Base-by-base conservation (phyloP, 64 coral and sea anemone species). In the Anthopleura sola region DNA sequence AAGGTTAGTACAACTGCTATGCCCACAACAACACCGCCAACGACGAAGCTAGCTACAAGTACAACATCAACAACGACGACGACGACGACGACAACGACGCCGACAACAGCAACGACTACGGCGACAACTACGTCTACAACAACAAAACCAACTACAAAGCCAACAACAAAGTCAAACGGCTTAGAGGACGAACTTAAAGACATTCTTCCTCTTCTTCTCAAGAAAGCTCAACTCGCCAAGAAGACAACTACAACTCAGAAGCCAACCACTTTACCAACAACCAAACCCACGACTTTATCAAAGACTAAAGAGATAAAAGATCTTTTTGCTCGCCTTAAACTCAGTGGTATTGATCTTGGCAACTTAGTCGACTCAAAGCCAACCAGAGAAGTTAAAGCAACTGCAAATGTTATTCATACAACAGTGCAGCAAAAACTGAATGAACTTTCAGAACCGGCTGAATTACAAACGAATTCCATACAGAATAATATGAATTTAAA, bases 131-230 rank as follows among this genome's bases (percentile, higher is more conserved):
- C 68, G 36, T 19, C 64, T 31, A 60, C 85, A 24, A 92, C 89
- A 21, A 90, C 82, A 51, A 80, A 64, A 23, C 37, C 82, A 36
- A 90, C 84, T 15, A 56, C 87, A 68, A 84, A 82, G 5, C 83
- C 24, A 20, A 56, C 62, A 46, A 57, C 64, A 29, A 90, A 48
- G 2, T 39, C 75, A 17, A 85, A 78, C 1, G 90, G 64, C 64
- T 57, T 91, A 19, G 83, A 86, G 36, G 78, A 86, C 32, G 78
- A 86, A 36, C 38, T 91, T 12, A 81, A 71, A 68, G 78, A 51
- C 16, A 86, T 91, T 62, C 76, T 91, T 80, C 89, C 89, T 46
- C 13, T 91, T 8, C 37, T 91, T n/a, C 83, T 91, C 60, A 55
- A 91, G 20, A 91, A 54, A 78, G 56, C 75, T 34, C 71, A 85